These are phyloP conservation scores for Etheostoma cragini DNA, from an alignment of 2,113 vertebrate genomes.

Conservation along the genomic window DNA sequence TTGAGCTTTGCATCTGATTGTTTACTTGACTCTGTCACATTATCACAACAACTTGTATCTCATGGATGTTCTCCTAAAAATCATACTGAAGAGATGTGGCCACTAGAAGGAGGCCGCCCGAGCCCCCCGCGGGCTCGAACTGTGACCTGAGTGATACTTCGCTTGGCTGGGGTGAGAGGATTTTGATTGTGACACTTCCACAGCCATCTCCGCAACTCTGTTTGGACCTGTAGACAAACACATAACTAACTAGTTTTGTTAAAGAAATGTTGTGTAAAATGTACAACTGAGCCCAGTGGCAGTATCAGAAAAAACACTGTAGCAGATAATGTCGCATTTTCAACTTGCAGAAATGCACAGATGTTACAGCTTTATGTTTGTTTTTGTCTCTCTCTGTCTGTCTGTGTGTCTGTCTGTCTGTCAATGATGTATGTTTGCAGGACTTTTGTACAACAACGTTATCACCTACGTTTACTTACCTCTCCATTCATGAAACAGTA, in stretches of 20 bases:
- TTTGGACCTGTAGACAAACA: slow-evolving; percentile 82
- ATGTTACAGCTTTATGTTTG: neutral
- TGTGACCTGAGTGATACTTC: slow-evolving; percentile 83
- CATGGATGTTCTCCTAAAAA: neutral
- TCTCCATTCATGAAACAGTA: slow-evolving; percentile 98
- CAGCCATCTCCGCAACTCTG: slow-evolving; percentile 85
- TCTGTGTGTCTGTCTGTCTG: neutral
- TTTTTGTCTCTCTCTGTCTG: neutral
- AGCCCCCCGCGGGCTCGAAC: slow-evolving; percentile 79
- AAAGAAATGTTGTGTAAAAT: neutral
- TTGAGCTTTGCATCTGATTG: slow-evolving; percentile 20
- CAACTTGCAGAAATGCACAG: neutral
- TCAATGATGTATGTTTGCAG: neutral
- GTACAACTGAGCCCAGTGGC: neutral
- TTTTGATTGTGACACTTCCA: slow-evolving; percentile 81
- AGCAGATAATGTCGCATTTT: neutral
- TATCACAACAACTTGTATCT: neutral
- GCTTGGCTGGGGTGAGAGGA: slow-evolving; percentile 79
- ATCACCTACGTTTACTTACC: slow-evolving; percentile 81
- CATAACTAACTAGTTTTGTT: neutral
- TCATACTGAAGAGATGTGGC: slow-evolving; percentile 77
- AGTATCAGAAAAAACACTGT: neutral
- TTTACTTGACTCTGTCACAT: neutral
- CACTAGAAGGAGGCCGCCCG: slow-evolving; percentile 65
- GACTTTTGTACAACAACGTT: neutral